Conservation (phyloP, 2,113 vertebrate species). For the Gulo gulo region DNA sequence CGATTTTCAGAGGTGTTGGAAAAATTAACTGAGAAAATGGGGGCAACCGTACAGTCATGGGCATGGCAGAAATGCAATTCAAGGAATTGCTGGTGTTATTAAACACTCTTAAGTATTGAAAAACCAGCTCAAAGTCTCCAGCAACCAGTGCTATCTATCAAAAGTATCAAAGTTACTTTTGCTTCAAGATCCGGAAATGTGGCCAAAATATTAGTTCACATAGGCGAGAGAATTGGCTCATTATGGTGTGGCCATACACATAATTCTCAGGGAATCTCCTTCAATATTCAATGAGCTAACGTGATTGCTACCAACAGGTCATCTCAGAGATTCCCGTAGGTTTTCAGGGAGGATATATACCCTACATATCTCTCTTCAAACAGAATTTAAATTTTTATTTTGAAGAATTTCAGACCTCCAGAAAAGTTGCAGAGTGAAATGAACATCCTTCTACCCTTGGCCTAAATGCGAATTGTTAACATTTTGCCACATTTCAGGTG, state of each 20-base stretch:
- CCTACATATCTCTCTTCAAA: not conserved
- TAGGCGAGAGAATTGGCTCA: not conserved
- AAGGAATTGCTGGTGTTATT: not conserved
- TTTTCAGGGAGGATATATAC: not conserved
- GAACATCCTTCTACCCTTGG: not conserved
- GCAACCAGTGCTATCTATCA: not conserved
- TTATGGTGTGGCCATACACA: too few relatives aligned
- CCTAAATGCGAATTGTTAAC: conserved; percentile 2
- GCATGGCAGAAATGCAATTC: not conserved
- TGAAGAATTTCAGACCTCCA: conserved; percentile 3
- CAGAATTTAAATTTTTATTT: conserved; percentile 14
- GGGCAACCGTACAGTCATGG: not conserved
- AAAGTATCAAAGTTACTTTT: not conserved
- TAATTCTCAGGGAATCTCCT: not conserved
- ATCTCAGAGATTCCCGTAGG: not conserved
- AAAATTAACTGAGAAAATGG: not conserved
- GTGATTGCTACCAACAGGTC: not conserved
- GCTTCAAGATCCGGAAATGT: not conserved
- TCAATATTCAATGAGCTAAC: not conserved
- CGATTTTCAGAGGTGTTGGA: not conserved
- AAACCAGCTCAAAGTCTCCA: not conserved
- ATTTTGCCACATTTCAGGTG: conserved; percentile 14
- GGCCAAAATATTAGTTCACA: not conserved
- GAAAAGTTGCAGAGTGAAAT: not conserved
- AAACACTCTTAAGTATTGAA: not conserved